Conservation (phyloP, 1,140 invertebrate genomes). For the Eriocheir sinensis region DNA sequence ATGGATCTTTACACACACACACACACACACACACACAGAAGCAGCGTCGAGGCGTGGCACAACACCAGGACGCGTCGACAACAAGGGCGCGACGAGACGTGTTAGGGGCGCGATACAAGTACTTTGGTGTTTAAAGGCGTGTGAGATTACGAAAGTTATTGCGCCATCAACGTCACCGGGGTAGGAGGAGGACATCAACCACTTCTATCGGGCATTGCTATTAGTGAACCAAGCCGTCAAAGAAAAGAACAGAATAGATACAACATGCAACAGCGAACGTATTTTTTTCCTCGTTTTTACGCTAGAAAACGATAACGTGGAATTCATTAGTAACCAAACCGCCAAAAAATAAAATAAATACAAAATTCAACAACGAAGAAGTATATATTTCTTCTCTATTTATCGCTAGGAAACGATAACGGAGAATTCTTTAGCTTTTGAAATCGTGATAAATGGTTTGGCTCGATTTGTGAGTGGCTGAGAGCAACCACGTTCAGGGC, state of each 20-base stretch:
- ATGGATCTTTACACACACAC: constrained; percentile 42
- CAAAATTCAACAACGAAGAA: too few relatives aligned
- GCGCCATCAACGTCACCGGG: not conserved
- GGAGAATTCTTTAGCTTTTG: too few relatives aligned
- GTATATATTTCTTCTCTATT: too few relatives aligned
- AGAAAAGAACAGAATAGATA: too few relatives aligned
- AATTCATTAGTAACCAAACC: too few relatives aligned
- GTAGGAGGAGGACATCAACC: not conserved
- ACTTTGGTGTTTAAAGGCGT: not conserved
- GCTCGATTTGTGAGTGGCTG: constrained; percentile 62
- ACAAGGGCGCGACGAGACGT: not conserved
- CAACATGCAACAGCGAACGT: not conserved
- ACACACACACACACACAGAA: constrained; percentile 35
- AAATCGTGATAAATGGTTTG: too few relatives aligned
- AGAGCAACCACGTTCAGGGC: not conserved
- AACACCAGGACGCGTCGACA: not conserved
- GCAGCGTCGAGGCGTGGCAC: not conserved
- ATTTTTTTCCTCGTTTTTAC: not conserved
- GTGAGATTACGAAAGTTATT: constrained; percentile 16
- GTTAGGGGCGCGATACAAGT: not conserved
- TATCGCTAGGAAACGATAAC: too few relatives aligned
- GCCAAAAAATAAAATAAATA: too few relatives aligned
- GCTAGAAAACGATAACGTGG: too few relatives aligned
- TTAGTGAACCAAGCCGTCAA: too few relatives aligned
- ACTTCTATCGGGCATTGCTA: not conserved